Evolutionary conservation across 2,113 vertebrate genomes (phyloP).

Genomic region (Entomyzon cyanotis): DNA sequence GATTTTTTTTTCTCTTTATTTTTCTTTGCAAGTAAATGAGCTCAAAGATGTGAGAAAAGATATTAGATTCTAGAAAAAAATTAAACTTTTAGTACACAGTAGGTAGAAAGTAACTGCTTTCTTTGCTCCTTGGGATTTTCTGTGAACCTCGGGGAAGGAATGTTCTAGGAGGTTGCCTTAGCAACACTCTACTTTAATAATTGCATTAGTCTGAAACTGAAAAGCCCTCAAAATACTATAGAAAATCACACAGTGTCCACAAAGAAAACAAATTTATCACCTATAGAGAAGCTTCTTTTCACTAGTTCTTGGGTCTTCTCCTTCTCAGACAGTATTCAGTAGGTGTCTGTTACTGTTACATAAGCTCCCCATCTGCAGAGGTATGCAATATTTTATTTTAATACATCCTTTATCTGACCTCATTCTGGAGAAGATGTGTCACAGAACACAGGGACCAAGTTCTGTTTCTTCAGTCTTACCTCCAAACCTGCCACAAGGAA

Average conservation of each 20-base stretch:
- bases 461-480: not conserved
- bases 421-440: not conserved
- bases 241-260: not conserved
- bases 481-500: not conserved
- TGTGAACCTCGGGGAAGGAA: not conserved
- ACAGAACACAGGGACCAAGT: not conserved
- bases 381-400: not conserved
- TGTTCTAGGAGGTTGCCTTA: not conserved
- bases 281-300: not conserved
- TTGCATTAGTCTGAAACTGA: not conserved
- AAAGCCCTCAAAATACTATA: not conserved
- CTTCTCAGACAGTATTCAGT: not conserved
- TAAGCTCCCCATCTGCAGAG: not conserved
- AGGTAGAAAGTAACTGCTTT: not conserved
- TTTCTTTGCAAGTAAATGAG: constrained; percentile 61
- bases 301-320: not conserved
- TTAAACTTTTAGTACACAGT: not conserved
- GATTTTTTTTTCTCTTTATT: not conserved
- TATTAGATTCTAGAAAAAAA: constrained; percentile 6
- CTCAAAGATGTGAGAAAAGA: constrained; percentile 32
- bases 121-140: constrained; percentile 2
- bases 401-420: not conserved
- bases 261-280: not conserved
- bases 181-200: constrained; percentile 29
- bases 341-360: not conserved